phyloP scores from a whole-genome alignment of 1,140 invertebrate species.

The Homalodisca vitripennis region DNA sequence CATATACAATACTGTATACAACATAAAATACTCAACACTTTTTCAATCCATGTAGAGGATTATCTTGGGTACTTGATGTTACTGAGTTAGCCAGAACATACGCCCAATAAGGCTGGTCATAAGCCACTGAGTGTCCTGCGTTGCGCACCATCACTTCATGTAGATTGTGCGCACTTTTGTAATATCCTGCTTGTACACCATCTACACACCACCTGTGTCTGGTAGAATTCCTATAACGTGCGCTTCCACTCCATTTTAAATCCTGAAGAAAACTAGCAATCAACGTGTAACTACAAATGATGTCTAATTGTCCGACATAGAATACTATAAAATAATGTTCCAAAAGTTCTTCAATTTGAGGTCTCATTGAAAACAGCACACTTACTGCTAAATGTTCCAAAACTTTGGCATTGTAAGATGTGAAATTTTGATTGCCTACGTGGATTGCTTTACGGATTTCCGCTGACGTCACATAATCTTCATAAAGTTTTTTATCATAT shows the following conservation, averaged over 20 bases:
- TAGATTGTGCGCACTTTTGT: constrained; percentile 52
- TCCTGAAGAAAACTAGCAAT: constrained; percentile 63
- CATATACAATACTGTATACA: too few species aligned
- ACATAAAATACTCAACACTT: too few species aligned
- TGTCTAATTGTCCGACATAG: constrained; percentile 77
- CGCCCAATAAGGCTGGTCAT: constrained; percentile 76
- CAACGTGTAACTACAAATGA: constrained; percentile 77
- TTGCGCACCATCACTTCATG: constrained; percentile 77
- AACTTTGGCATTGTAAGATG: constrained; percentile 53
- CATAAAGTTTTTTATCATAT: constrained; percentile 61
- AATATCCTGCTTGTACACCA: constrained; percentile 38
- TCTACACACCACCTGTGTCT: constrained; percentile 48
- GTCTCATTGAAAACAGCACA: constrained; percentile 79
- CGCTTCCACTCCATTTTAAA: constrained; percentile 64
- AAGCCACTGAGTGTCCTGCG: constrained; percentile 82
- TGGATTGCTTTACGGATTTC: constrained; percentile 62
- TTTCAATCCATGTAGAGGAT: neutral
- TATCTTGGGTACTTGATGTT: neutral
- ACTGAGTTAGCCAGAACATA: constrained; percentile 66
- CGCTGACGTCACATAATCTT: constrained; percentile 57
- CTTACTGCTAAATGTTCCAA: constrained; percentile 70
- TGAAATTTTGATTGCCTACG: constrained; percentile 68
- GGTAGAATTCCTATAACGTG: constrained; percentile 62
- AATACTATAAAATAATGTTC: constrained; percentile 66
- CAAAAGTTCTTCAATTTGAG: constrained; percentile 68